Evolutionary conservation across 1,140 invertebrate genomes (phyloP), one percentile per base, ranked within the genome.

Genomic region (Drosophila truncata): DNA sequence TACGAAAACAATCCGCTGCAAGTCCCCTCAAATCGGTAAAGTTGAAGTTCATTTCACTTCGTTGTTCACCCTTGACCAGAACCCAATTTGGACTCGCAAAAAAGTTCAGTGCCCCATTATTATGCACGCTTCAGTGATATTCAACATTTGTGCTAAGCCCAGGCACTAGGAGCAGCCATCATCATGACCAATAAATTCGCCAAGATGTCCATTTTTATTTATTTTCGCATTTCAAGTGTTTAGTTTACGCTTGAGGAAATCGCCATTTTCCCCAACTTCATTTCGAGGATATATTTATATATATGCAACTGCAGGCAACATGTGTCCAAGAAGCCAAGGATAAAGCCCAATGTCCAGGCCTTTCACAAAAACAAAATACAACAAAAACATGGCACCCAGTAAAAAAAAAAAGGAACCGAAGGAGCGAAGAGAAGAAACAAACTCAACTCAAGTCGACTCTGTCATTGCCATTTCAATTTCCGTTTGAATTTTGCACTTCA

Each of bases 401-500:
- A 65, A 70, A 42, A 64, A 54, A 64, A 54, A 79, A 57, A 69
- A 49, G 58, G 42, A 47, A 18, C 14, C 39, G 25, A 52, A 42
- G 37, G 33, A 60, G 62, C 59, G 35, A 63, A 16, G 39, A 37
- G 57, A 46, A 67, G 65, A 73, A 80, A 47, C 65, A 79, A 73
- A 84, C 82, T 78, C 67, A 52, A 54, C 71, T 72, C 71, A 73
- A 82, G 60, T 88, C 78, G 74, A 87, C 83, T 82, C 84, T 86
- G 85, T 90, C 85, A 90, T 90, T 90, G 85, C 85, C 85, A 82
- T 90, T 90, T 90, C 85, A 90, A 90, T 90, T 90, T 90, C 85
- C 85, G 85, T 90, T 90, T 90, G 86, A 90, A 90, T 90, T 90
- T 90, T 90, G 85, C 86, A 90, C 85, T 90, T 90, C 85, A 90